Base-by-base conservation (phyloP, 2,888 invertebrate genomes). In the Clivina fossor region DNA sequence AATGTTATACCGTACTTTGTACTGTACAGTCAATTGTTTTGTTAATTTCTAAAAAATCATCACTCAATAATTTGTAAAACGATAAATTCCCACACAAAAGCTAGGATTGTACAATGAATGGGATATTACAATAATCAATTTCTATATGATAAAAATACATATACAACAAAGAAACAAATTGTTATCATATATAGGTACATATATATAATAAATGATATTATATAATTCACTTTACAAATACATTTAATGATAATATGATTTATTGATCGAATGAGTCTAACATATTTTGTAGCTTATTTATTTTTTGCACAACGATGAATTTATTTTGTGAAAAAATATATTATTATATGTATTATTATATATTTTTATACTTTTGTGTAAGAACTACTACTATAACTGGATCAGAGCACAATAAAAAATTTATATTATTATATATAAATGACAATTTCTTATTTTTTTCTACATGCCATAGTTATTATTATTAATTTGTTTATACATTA, bases 281-380 rank as follows among this genome's bases (percentile, higher is more conserved):
- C 46, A n/a, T n/a, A n/a, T n/a, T n/a, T n/a, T n/a, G n/a, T n/a
- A n/a, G n/a, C n/a, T n/a, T n/a, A n/a, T n/a, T n/a, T n/a, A n/a
- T 24, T 24, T 9, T 24, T 46, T 41, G 38, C 50, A 53, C 53
- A 53, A 44, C 44, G n/a, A n/a, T n/a, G n/a, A n/a, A 53, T 41
- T 30, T 35, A 37, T 48, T 46, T 53, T 53, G 53, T 53, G 53
- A 44, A 53, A 53, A 53, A 53, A 53, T 53, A 53, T 53, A 53
- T 43, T 44, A 20, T 40, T 30, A n/a, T 30, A 11, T 4, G 9
- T 30, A n/a, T 30, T 30, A 9, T 30, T 4, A 30, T 30, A 30
- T 30, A 30, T 30, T 30, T 30, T 11, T 49, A 26, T 53, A 44
- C 53, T 53, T 44, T 53, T 44, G 53, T 53, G 43, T 53, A 53